Evolutionary conservation across 2,888 invertebrate species (phyloP), one percentile per base, ranked within the genome.

Genomic region (Amblyteles armatorius): DNA sequence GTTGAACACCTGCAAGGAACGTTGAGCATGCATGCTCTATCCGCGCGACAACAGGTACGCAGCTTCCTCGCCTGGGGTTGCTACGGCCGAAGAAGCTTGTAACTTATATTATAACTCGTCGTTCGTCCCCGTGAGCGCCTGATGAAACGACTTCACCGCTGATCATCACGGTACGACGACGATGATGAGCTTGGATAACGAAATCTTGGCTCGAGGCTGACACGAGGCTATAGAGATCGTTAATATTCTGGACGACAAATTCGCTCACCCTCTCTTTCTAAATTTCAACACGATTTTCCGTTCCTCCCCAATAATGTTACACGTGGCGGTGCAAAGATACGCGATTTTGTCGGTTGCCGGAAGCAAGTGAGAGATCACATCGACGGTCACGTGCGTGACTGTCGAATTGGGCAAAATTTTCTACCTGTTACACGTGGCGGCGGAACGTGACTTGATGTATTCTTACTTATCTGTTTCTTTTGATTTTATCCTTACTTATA

Each of bases 121-220:
- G 40, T 26, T 9, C 57, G 29, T 57, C 40, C 7, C 68, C 50
- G 26, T 19, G 33, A 44, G 44, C 44, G 44, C 44, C n/a, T 29
- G 29, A 33, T 67, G 52, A 74, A n/a, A n/a, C 26, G 67, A 83
- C 65, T 60, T 83, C 57, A 36, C 50, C 63, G 22, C 52, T 52
- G 33, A 68, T 73, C 13, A 48, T 26, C 33, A 60, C 60, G 55
- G 29, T 60, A 60, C 65, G 57, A 57, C 48, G 71, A 69, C 73
- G 72, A 73, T 80, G 72, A 83, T 83, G 72, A 83, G 82, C 72
- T 55, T 48, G 67, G 57, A 60, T 73, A 77, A 79, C 65, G 71
- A 52, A 72, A 82, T 82, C 82, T 48, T 16, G 44, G 29, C 57
- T 68, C 77, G 60, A 29, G 68, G 72, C 40, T 60, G 48, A 57